Percentiles rank a stretch among this genome's conserved stretches.
Evolutionary conservation across 2,797 vertebrate genomes (phyloP).

Genomic region (Phyllotis vaccarum): DNA sequence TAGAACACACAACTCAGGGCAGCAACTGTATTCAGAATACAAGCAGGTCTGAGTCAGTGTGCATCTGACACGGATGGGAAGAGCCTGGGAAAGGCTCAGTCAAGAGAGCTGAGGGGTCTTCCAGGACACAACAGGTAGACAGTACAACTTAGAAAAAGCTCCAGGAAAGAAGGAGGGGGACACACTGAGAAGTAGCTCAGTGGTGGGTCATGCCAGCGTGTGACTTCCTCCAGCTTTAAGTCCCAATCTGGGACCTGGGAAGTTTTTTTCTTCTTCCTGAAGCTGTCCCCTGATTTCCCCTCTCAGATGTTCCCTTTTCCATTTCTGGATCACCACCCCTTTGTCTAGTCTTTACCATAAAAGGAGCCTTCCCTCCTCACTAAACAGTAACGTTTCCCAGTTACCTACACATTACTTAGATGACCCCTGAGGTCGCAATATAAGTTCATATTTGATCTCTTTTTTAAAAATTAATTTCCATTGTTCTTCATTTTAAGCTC

Average conservation of each 20-base stretch:
- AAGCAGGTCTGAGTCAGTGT: not conserved
- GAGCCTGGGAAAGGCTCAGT: not conserved
- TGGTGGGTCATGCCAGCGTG: not conserved
- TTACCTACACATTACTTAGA: not conserved
- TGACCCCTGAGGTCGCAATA: not conserved
- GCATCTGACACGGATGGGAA: not conserved
- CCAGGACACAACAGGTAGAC: not conserved
- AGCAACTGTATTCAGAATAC: not conserved
- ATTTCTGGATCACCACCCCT: not conserved
- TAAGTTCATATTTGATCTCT: not conserved
- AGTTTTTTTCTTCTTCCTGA: not conserved
- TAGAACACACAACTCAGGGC: not conserved
- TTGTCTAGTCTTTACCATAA: not conserved
- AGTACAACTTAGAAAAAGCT: not conserved
- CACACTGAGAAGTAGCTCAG: not conserved
- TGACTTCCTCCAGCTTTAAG: not conserved
- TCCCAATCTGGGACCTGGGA: not conserved
- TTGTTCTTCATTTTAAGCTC: not conserved
- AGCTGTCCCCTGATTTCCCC: not conserved
- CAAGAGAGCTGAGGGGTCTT: not conserved
- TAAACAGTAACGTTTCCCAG: not conserved
- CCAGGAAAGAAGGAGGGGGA: not conserved
- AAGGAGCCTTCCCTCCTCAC: not conserved
- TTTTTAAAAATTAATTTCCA: not conserved
- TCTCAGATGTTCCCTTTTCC: not conserved